Base-by-base conservation (phyloP, 2,888 invertebrate genomes). In the Deladenus siricidicola region DNA sequence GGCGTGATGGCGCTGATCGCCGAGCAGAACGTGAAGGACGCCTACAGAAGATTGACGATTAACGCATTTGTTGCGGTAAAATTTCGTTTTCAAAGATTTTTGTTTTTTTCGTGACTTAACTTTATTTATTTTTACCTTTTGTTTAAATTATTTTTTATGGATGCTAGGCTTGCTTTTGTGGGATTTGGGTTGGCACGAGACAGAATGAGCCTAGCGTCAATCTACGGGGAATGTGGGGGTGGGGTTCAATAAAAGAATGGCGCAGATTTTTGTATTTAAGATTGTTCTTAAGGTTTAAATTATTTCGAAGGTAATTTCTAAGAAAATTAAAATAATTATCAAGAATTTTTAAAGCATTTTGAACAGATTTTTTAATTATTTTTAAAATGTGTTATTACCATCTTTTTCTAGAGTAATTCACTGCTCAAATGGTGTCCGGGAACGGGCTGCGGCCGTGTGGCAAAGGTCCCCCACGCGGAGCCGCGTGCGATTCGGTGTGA, bases 341-440 rank as follows among this genome's bases (percentile, higher is more conserved):
- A n/a, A n/a, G n/a, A n/a, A n/a, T n/a, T n/a, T n/a, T n/a, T n/a
- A n/a, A n/a, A n/a, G n/a, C n/a, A n/a, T n/a, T n/a, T n/a, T n/a
- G n/a, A n/a, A n/a, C n/a, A n/a, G n/a, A n/a, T n/a, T n/a, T n/a
- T n/a, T n/a, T n/a, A n/a, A n/a, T n/a, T n/a, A n/a, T n/a, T n/a
- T n/a, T n/a, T n/a, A n/a, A n/a, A n/a, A n/a, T n/a, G n/a, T n/a
- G n/a, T n/a, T n/a, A n/a, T n/a, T n/a, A n/a, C n/a, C n/a, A n/a
- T n/a, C n/a, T 4, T 61, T 39, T 60, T 68, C 21, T 80, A 91
- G 89, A 94, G 93, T 82, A 96, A 96, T 83, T 86, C 90, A 72
- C 83, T 93, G 78, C 84, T 98, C 78, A 87, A 92, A 79, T 96
- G 96, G 94, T 98, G 96, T 81, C 94, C 96, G 70, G 90, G 90